phyloP scores from a whole-genome alignment of 2,888 invertebrate genomes.

The Acrobasis suavella region DNA sequence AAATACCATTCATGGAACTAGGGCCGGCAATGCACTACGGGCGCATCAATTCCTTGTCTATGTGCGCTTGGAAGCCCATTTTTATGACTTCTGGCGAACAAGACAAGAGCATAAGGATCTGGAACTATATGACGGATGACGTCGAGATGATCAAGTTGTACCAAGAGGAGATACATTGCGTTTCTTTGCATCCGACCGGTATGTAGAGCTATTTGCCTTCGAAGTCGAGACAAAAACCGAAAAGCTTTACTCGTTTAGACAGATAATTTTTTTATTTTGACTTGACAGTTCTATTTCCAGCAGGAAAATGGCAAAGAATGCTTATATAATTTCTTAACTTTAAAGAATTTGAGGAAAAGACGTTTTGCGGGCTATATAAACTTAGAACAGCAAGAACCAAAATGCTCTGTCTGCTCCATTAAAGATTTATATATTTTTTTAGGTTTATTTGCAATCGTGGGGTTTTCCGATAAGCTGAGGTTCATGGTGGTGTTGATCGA shows the following conservation, averaged over 20 bases:
- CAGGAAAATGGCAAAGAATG: too few species aligned
- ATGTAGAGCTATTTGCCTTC: conserved; percentile 18
- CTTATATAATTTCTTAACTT: too few species aligned
- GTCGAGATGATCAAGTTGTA: conserved; percentile 91
- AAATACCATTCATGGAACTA: conserved; percentile 84
- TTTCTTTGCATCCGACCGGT: conserved; percentile 87
- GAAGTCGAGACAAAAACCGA: too few species aligned
- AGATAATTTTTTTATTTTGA: too few species aligned
- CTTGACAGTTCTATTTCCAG: too few species aligned
- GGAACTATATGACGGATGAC: conserved; percentile 94
- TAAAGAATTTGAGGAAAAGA: too few species aligned
- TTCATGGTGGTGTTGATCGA: conserved; percentile 94
- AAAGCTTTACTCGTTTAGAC: too few species aligned
- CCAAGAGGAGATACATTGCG: conserved; percentile 90
- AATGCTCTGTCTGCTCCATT: too few species aligned
- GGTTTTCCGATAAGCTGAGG: conserved; percentile 94
- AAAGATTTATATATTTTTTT: too few species aligned
- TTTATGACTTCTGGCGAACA: conserved; percentile 90
- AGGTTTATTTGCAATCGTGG: conserved; percentile 93
- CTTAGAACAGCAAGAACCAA: too few species aligned
- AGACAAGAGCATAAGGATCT: conserved; percentile 93
- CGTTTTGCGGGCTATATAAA: too few species aligned
- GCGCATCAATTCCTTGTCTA: conserved; percentile 89
- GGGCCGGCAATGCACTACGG: conserved; percentile 92
- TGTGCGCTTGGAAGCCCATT: conserved; percentile 95